Conservation (phyloP, 2,113 vertebrate species). For the Oryzias curvinotus region DNA sequence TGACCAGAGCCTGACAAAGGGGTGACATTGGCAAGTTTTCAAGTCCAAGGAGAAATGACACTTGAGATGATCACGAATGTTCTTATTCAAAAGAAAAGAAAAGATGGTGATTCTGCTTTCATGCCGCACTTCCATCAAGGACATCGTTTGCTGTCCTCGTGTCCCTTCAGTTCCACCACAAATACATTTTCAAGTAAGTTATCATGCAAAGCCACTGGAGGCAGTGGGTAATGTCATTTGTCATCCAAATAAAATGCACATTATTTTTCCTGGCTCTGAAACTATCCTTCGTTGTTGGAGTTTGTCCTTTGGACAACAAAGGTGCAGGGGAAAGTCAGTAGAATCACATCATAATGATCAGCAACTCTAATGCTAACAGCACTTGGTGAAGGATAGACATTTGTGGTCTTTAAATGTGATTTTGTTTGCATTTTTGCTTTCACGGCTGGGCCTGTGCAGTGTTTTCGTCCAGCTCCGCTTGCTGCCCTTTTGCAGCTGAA, state of each 20-base stretch:
- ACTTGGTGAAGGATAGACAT: no score
- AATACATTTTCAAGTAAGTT: background rate
- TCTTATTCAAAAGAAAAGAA: background rate
- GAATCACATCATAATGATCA: background rate
- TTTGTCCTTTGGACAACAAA: background rate
- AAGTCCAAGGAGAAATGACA: background rate
- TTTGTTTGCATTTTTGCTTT: background rate
- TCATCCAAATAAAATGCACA: slow-evolving; percentile 1
- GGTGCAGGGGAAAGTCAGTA: background rate
- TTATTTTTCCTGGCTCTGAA: background rate
- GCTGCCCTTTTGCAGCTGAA: background rate
- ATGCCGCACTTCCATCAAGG: background rate
- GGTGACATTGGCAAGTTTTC: slow-evolving; percentile 7
- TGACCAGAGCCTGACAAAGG: slow-evolving; percentile 12
- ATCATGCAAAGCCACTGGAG: background rate
- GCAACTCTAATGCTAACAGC: background rate
- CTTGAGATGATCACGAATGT: background rate
- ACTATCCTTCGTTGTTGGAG: no score
- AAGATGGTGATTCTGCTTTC: background rate
- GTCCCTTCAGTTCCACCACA: background rate
- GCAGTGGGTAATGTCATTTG: background rate
- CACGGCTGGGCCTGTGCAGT: background rate
- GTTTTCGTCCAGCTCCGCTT: background rate
- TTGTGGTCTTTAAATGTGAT: no score
- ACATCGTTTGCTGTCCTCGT: background rate